These are phyloP conservation scores for Automeris io DNA, from an alignment of 2,888 invertebrate species.

Conservation along the genomic window DNA sequence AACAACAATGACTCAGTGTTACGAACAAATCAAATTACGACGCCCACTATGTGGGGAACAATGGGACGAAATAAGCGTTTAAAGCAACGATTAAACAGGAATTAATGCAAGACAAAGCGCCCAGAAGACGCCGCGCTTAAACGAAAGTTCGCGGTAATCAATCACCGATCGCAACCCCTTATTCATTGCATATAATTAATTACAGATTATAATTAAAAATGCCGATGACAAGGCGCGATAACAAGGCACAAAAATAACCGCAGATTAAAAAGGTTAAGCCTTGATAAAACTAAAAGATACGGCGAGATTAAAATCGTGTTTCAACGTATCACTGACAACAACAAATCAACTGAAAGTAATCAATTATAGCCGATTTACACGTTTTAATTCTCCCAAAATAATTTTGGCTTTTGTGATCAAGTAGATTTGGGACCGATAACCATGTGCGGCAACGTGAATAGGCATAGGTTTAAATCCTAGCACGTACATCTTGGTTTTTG, in stretches of 20 bases:
- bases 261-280: no score
- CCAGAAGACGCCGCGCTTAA: slow-evolving; percentile 42
- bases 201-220: slow-evolving; percentile 73
- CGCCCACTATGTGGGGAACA: slow-evolving; percentile 53
- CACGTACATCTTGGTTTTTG: no score
- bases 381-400: no score
- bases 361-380: no score
- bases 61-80: slow-evolving; percentile 47
- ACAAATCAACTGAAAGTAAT: no score
- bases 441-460: no score
- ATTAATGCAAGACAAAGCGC: slow-evolving; percentile 64
- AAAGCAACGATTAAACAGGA: slow-evolving; percentile 59
- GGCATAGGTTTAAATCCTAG: no score
- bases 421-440: no score
- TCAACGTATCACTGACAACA: no score
- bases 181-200: slow-evolving; percentile 71
- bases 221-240: slow-evolving; percentile 68
- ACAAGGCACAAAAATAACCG: no score
- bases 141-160: slow-evolving; percentile 61
- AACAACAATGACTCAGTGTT: slow-evolving; percentile 62
- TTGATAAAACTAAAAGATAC: slow-evolving; percentile 12
- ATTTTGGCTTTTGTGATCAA: no score
- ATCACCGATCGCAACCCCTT: slow-evolving; percentile 63
- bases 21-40: slow-evolving; percentile 62
- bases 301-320: no score